Conservation (phyloP, 2,113 vertebrate genomes). For the Marcusenius ussheri region DNA sequence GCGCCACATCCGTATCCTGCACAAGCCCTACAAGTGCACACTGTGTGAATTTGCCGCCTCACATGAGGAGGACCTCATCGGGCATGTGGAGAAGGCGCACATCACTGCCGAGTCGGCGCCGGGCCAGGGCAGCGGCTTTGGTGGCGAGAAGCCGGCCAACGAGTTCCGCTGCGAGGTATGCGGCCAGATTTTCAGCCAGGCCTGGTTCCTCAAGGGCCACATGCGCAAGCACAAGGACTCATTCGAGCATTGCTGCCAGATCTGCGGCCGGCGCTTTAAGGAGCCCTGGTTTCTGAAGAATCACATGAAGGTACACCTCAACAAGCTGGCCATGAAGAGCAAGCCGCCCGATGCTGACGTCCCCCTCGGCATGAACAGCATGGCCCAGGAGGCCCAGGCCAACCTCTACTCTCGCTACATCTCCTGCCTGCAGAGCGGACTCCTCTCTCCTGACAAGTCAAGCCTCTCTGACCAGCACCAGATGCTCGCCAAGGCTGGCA, state of each 20-base stretch:
- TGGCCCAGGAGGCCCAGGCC: constrained; percentile 90
- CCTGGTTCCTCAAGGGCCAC: constrained; percentile 98
- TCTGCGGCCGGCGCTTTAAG: constrained; percentile 94
- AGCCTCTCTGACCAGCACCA: constrained; percentile 79
- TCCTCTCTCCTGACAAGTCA: constrained; percentile 83
- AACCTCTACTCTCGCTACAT: constrained; percentile 92
- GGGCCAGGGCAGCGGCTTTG: constrained; percentile 71
- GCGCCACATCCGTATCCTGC: constrained; percentile 93
- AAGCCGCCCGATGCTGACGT: constrained; percentile 75
- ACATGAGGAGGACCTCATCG: constrained; percentile 94
- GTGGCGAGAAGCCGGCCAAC: constrained; percentile 71
- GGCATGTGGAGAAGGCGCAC: constrained; percentile 96
- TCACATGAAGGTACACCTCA: constrained; percentile 98
- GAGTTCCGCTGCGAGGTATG: constrained; percentile 97
- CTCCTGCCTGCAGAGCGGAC: constrained; percentile 91
- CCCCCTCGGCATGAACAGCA: constrained; percentile 72
- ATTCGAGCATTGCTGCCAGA: constrained; percentile 97
- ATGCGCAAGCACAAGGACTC: constrained; percentile 99
- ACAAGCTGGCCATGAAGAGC: constrained; percentile 91
- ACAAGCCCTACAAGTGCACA: constrained; percentile 98
- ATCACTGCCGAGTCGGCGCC: constrained; percentile 89
- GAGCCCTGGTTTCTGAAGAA: constrained; percentile 99
- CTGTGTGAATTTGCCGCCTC: constrained; percentile 93
- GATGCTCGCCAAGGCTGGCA: constrained; percentile 81
- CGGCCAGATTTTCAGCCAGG: constrained; percentile 94